Evolutionary conservation across 1,140 invertebrate genomes (phyloP).

Genomic region (fruit fly (Drosophila melanogaster)): DNA sequence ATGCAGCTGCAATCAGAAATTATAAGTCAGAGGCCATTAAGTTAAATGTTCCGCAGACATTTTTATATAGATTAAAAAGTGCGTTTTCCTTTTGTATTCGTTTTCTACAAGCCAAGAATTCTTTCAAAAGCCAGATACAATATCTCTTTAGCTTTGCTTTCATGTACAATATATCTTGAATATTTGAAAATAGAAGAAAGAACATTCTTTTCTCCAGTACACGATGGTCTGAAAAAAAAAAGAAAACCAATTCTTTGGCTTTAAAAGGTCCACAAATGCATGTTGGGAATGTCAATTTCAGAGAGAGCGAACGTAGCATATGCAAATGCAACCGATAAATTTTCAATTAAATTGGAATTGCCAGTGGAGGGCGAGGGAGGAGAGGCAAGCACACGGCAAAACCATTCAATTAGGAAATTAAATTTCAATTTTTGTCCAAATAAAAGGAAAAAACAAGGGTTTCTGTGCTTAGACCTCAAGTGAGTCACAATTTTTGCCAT

Average conservation of each 20-base stretch:
- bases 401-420: slow-evolving; percentile 78
- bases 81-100: no score
- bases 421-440: slow-evolving; percentile 47
- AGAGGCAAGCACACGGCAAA: neutral
- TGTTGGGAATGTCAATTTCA: slow-evolving; percentile 20
- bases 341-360: slow-evolving; percentile 74
- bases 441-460: slow-evolving; percentile 40
- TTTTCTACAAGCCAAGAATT: no score
- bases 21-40: neutral
- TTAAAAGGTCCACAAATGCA: slow-evolving; percentile 32
- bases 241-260: neutral
- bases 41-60: no score
- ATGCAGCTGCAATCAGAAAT: slow-evolving; percentile 1
- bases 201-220: neutral
- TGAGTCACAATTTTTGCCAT: slow-evolving; percentile 22
- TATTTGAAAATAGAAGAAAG: no score
- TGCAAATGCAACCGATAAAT: slow-evolving; percentile 82
- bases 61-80: no score
- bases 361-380: slow-evolving; percentile 8
- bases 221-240: neutral
- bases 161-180: no score
- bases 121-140: no score
- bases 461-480: slow-evolving; percentile 4
- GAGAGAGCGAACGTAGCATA: slow-evolving; percentile 20
- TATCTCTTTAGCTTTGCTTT: no score